Evolutionary conservation across 2,113 vertebrate species (phyloP).

Genomic region (Turnix velox): DNA sequence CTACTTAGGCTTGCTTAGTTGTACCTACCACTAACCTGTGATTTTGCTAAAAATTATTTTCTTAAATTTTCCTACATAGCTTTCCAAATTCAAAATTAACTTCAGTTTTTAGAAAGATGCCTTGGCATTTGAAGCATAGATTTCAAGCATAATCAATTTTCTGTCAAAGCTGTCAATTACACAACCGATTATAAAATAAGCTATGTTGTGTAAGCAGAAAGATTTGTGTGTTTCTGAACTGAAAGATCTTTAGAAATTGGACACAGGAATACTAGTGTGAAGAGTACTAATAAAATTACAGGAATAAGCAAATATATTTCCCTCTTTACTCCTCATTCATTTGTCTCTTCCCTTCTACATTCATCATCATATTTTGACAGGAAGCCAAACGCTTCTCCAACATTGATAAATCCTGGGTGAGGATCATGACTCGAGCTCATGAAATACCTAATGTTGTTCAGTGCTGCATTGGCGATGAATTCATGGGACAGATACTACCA

Average conservation of each 20-base stretch:
- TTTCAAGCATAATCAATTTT: neutral
- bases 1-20: neutral
- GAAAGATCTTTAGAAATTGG: neutral
- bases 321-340: neutral
- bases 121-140: neutral
- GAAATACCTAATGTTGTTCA: conserved; percentile 91
- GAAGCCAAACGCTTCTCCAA: conserved; percentile 96
- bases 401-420: conserved; percentile 97
- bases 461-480: conserved; percentile 93
- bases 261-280: neutral
- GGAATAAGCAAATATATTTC: neutral
- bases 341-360: neutral
- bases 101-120: neutral
- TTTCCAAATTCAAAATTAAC: neutral
- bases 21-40: too few relatives aligned
- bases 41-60: neutral
- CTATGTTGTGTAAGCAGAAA: neutral
- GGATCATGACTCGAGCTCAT: conserved; percentile 92
- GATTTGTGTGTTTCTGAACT: neutral
- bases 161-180: too few relatives aligned
- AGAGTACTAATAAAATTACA: neutral
- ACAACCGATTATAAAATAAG: neutral
- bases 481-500: conserved; percentile 90
- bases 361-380: conserved; percentile 55
- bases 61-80: neutral